These are phyloP conservation scores for Equus przewalskii DNA, from an alignment of 2,113 vertebrate genomes.

Conservation along the genomic window DNA sequence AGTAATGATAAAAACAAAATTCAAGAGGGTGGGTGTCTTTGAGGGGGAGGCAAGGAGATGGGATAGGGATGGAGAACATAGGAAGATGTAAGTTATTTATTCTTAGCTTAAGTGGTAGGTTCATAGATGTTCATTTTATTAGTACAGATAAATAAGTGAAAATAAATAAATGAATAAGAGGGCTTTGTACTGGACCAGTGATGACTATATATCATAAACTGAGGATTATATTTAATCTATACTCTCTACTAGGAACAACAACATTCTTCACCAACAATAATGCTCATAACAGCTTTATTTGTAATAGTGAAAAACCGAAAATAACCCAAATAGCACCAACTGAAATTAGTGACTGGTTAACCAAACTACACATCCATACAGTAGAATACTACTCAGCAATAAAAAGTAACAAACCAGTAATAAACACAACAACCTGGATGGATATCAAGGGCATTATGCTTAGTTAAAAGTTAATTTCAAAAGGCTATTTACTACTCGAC, in stretches of 20 bases:
- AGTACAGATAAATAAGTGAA: neutral
- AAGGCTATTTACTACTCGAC: neutral
- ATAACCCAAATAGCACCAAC: neutral
- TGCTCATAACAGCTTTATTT: neutral
- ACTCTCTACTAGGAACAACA: neutral
- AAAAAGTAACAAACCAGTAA: neutral
- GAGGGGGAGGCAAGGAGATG: neutral
- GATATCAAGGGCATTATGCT: slow-evolving; percentile 8
- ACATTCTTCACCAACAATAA: slow-evolving; percentile 3
- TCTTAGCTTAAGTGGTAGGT: neutral
- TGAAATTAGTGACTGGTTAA: neutral
- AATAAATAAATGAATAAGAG: neutral
- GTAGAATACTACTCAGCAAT: neutral
- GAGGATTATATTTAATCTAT: slow-evolving; percentile 27
- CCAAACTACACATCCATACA: neutral
- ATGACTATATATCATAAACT: neutral
- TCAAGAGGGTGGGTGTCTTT: neutral
- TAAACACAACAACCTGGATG: neutral
- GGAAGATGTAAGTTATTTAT: slow-evolving; percentile 18
- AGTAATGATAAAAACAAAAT: slow-evolving; percentile 38
- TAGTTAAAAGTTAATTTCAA: neutral
- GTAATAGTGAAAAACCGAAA: slow-evolving; percentile 18
- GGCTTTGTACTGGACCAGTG: neutral
- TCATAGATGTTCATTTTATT: neutral
- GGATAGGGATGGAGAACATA: neutral